These are phyloP conservation scores for Crocidura indochinensis DNA, from an alignment of 2,797 vertebrate genomes.

Conservation along the genomic window DNA sequence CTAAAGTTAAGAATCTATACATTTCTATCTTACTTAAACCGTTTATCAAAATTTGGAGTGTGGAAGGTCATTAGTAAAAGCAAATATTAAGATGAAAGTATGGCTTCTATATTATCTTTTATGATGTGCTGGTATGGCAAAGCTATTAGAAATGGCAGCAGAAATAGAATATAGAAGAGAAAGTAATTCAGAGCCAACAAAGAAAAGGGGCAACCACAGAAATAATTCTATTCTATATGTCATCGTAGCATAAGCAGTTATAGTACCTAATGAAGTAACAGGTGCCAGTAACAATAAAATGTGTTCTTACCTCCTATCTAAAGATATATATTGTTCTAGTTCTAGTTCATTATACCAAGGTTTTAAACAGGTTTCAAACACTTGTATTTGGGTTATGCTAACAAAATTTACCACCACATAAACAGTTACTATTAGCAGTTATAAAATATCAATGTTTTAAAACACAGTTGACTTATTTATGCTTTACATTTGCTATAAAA, in stretches of 20 bases:
- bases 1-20: slow-evolving; percentile 65
- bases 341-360: background rate
- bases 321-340: background rate
- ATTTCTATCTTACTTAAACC: slow-evolving; percentile 65
- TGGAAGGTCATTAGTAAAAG: slow-evolving; percentile 56
- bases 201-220: slow-evolving; percentile 70
- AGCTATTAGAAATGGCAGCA: slow-evolving; percentile 83
- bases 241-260: slow-evolving; percentile 25
- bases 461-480: background rate
- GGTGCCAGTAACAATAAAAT: background rate
- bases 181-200: slow-evolving; percentile 80
- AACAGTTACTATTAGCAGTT: background rate
- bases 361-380: background rate
- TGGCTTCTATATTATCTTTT: slow-evolving; percentile 44
- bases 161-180: slow-evolving; percentile 81
- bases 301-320: background rate
- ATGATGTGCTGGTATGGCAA: slow-evolving; percentile 71
- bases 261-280: slow-evolving; percentile 66
- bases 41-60: slow-evolving; percentile 63
- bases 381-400: background rate
- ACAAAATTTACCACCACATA: slow-evolving; percentile 42
- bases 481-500: background rate
- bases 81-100: slow-evolving; percentile 46
- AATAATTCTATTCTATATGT: slow-evolving; percentile 29
- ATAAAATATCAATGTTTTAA: slow-evolving; percentile 53